These are phyloP conservation scores for Drosophila mauritiana DNA, from an alignment of 1,140 invertebrate genomes.

Conservation along the genomic window DNA sequence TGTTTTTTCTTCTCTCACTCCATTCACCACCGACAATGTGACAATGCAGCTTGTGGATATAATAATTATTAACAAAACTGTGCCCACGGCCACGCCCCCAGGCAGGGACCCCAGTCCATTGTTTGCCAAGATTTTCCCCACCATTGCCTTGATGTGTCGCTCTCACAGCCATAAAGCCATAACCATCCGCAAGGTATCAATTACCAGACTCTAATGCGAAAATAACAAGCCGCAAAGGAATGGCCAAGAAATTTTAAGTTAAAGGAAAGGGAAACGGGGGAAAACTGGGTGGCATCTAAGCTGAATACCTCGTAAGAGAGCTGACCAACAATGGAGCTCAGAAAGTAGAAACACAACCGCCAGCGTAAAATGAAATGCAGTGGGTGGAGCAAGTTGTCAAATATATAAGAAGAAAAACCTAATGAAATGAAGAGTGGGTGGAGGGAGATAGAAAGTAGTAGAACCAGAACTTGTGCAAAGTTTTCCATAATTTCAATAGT, in stretches of 20 bases:
- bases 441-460: constrained; percentile 2
- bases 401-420: constrained; percentile 18
- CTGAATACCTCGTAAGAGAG: constrained; percentile 1
- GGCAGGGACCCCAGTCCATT: constrained; percentile 43
- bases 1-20: constrained; percentile 28
- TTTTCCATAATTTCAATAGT: constrained; percentile 12
- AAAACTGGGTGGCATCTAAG: constrained; percentile 12
- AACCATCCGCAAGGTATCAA: constrained; percentile 68
- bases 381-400: constrained; percentile 42
- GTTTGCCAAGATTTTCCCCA: constrained; percentile 34
- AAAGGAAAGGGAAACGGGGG: constrained; percentile 23
- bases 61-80: constrained; percentile 71
- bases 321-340: constrained; percentile 38
- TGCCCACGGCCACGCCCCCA: constrained; percentile 46
- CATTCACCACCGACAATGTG: constrained; percentile 41
- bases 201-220: constrained; percentile 78
- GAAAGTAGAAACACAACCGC: constrained; percentile 7
- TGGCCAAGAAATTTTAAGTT: constrained; percentile 43
- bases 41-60: constrained; percentile 59
- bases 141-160: constrained; percentile 35
- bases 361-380: constrained; percentile 43
- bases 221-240: constrained; percentile 73
- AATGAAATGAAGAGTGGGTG: not conserved
- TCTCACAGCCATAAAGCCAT: constrained; percentile 50
- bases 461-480: constrained; percentile 14